Evolutionary conservation across 2,797 vertebrate species (phyloP).

Genomic region (Rhinatrema bivittatum): DNA sequence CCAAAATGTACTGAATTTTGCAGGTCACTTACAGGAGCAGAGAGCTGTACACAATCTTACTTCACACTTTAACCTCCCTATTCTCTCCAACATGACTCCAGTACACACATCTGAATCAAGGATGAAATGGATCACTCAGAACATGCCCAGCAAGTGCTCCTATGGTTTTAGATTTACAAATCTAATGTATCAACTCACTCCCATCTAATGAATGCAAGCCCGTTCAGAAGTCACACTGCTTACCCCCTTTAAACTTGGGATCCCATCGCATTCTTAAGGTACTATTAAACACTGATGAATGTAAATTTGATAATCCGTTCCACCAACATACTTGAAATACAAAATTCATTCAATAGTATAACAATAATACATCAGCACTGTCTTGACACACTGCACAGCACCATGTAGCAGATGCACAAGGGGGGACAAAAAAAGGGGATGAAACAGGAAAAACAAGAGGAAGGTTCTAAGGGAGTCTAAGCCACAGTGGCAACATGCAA

Average conservation of each 20-base stretch:
- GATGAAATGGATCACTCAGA: constrained; percentile 20
- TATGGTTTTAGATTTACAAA: constrained; percentile 19
- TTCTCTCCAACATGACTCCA: constrained; percentile 28
- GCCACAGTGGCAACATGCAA: constrained; percentile 39
- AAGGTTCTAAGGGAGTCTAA: too few relatives aligned
- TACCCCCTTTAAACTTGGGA: constrained; percentile 20
- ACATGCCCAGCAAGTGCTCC: constrained; percentile 26
- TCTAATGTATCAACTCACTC: constrained; percentile 15
- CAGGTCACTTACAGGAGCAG: too few relatives aligned
- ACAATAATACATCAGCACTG: constrained; percentile 36
- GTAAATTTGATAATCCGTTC: constrained; percentile 37
- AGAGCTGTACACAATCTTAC: too few relatives aligned
- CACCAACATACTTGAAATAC: constrained; percentile 37
- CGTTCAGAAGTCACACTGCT: constrained; percentile 24
- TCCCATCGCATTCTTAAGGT: constrained; percentile 24
- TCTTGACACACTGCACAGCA: constrained; percentile 49
- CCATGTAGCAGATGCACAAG: constrained; percentile 32
- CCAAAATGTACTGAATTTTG: too few relatives aligned
- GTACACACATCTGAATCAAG: constrained; percentile 26
- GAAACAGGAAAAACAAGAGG: constrained; percentile 6
- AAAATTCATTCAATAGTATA: constrained; percentile 31
- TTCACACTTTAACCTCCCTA: constrained; percentile 19
- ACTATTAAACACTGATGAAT: constrained; percentile 41
- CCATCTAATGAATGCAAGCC: constrained; percentile 13
- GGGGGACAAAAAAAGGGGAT: constrained; percentile 12